Conservation (phyloP, 1,140 invertebrate species). For the Brachionus manjavacas region DNA sequence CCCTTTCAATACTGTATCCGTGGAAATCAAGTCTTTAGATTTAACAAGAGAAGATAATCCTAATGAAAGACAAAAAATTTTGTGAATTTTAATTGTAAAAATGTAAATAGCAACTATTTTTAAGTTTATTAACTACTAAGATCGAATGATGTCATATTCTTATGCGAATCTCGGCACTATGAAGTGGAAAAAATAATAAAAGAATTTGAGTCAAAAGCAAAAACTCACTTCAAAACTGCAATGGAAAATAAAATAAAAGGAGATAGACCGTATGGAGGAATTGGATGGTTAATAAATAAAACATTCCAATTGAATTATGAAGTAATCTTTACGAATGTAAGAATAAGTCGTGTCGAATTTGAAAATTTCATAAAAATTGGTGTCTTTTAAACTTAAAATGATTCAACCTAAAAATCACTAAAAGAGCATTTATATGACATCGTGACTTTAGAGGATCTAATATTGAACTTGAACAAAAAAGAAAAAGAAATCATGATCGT, state of each 20-base stretch:
- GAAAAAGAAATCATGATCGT: neutral
- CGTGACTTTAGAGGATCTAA: neutral
- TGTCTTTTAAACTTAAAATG: neutral
- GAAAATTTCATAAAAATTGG: neutral
- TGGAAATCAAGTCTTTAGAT: neutral
- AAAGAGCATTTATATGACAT: neutral
- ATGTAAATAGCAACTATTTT: neutral
- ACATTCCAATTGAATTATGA: neutral
- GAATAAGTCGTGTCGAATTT: neutral
- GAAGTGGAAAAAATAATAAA: neutral
- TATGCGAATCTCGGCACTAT: neutral
- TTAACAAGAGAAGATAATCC: neutral
- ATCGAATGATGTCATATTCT: neutral
- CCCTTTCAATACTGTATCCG: too few species aligned
- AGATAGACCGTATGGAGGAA: neutral
- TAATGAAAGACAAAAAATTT: neutral
- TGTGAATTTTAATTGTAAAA: slow-evolving; percentile 16
- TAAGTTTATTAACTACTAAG: neutral
- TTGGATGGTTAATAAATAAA: slow-evolving; percentile 1
- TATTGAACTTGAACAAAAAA: neutral
- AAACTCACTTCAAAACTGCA: neutral
- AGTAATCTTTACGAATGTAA: neutral
- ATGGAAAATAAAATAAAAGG: neutral
- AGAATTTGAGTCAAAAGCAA: neutral
- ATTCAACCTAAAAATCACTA: neutral